Percentiles rank a stretch among this genome's conserved stretches.
phyloP scores from a whole-genome alignment of 2,797 vertebrate genomes.

The Aphelocoma californica region DNA sequence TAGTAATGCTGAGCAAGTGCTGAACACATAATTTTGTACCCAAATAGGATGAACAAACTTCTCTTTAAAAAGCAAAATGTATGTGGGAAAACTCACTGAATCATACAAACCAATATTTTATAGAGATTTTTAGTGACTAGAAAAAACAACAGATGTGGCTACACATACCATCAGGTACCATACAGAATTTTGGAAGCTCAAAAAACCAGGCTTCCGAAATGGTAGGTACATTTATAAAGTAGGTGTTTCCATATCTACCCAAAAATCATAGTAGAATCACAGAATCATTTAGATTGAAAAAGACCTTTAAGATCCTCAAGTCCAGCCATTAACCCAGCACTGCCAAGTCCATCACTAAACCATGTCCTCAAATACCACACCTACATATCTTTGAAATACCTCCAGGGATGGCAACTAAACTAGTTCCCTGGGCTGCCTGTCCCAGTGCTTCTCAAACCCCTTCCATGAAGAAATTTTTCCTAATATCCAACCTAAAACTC shows the following conservation, averaged over 20 bases:
- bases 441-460: not conserved
- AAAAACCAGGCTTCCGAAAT: not conserved
- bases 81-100: not conserved
- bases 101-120: not conserved
- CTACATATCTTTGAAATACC: not conserved
- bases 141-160: not conserved
- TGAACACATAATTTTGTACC: not conserved
- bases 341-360: not conserved
- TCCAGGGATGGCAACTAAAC: not conserved
- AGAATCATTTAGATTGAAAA: not conserved
- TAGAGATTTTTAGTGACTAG: not conserved
- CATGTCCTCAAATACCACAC: not conserved
- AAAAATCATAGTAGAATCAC: not conserved
- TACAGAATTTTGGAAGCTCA: not conserved
- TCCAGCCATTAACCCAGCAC: not conserved
- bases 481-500: not conserved
- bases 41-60: not conserved
- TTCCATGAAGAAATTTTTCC: not conserved
- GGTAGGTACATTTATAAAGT: not conserved
- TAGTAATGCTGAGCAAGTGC: not conserved
- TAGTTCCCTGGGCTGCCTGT: not conserved
- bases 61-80: not conserved
- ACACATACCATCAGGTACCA: not conserved
- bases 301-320: not conserved
- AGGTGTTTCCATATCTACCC: not conserved